Conservation (phyloP, 2,113 vertebrate species). For the Planiliza haematocheilus region DNA sequence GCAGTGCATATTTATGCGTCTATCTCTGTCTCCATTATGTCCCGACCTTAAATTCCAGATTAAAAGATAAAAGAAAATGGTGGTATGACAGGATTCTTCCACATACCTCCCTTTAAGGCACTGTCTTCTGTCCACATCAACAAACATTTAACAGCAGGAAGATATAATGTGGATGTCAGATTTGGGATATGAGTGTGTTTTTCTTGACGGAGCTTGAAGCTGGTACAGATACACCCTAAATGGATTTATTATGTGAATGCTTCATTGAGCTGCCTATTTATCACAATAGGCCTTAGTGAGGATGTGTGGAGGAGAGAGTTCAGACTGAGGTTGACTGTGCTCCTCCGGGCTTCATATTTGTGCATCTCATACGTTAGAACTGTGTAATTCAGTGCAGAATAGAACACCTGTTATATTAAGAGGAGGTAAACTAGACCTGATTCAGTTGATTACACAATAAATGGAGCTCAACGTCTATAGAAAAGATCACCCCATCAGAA, state of each 20-base stretch:
- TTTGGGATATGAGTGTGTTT: neutral
- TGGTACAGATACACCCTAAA: neutral
- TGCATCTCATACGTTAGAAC: neutral
- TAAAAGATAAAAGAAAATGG: neutral
- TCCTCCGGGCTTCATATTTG: neutral
- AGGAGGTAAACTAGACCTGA: neutral
- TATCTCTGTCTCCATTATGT: too few species aligned
- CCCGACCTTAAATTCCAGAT: neutral
- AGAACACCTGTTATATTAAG: neutral
- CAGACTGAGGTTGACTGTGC: neutral
- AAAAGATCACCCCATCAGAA: too few species aligned
- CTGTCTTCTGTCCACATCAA: too few species aligned
- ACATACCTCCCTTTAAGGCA: neutral
- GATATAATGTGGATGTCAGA: constrained; percentile 10
- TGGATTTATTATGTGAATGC: neutral
- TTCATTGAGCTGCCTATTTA: constrained; percentile 5
- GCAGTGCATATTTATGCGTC: neutral
- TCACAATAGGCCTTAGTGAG: neutral
- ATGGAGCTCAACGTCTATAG: neutral
- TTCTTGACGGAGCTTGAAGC: neutral
- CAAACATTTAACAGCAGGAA: constrained; percentile 4
- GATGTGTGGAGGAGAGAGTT: neutral
- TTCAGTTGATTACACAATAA: neutral
- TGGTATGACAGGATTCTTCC: neutral
- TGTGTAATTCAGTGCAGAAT: neutral